A percentile compares a stretch with the other conserved stretches of the same genome.
These are phyloP conservation scores for Eidolon dupreanum DNA, from an alignment of 2,797 vertebrate genomes.

Conservation along the genomic window DNA sequence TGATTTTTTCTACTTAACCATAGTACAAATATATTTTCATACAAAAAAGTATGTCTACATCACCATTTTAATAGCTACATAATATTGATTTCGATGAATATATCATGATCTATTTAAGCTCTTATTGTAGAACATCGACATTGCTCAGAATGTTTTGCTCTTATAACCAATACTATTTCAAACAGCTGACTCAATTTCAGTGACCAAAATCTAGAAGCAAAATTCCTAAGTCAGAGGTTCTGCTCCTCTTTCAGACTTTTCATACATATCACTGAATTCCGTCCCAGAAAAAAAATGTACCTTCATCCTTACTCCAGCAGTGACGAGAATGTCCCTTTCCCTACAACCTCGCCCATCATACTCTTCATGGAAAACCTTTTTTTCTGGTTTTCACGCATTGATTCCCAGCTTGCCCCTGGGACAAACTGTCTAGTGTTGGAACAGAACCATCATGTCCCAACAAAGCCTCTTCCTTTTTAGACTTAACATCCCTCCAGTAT, in stretches of 20 bases:
- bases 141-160: constrained; percentile 2
- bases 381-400: not conserved
- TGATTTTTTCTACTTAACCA: not conserved
- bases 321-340: not conserved
- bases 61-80: not conserved
- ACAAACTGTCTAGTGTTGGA: not conserved
- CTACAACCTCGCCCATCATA: accelerated
- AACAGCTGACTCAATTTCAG: not conserved
- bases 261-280: not conserved
- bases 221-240: not conserved
- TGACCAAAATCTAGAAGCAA: not conserved
- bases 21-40: not conserved
- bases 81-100: not conserved
- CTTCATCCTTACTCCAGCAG: not conserved
- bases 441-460: not conserved
- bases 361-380: not conserved
- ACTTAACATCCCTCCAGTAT: not conserved
- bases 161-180: not conserved
- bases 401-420: not conserved
- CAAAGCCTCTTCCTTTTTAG: not conserved
- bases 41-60: not conserved
- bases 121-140: not conserved
- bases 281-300: not conserved
- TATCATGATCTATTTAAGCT: not conserved
- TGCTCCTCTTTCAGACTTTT: not conserved